Evolutionary conservation across 2,113 vertebrate genomes (phyloP).

Genomic region (Neodon shergylaensis): DNA sequence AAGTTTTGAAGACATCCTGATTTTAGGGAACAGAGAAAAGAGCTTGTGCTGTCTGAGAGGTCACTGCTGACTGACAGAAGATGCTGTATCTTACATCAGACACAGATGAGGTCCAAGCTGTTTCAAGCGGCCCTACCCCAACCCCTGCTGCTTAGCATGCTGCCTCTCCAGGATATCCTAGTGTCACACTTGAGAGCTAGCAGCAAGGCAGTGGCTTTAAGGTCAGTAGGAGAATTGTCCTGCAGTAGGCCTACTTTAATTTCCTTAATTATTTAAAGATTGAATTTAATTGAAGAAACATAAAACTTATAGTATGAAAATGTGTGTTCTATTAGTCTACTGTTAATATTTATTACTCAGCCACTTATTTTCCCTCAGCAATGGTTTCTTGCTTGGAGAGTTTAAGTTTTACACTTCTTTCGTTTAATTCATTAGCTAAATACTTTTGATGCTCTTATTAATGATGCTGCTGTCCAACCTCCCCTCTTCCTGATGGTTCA

Average conservation of each 20-base stretch:
- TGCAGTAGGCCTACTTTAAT: not conserved
- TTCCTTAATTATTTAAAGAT: not conserved
- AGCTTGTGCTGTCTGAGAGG: not conserved
- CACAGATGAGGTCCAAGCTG: not conserved
- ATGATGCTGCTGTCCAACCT: not conserved
- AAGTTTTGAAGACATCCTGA: not conserved
- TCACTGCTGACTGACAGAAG: not conserved
- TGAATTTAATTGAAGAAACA: not conserved
- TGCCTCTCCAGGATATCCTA: not conserved
- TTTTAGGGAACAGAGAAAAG: not conserved
- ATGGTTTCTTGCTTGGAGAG: not conserved
- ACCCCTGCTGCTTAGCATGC: not conserved
- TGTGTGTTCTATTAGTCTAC: not conserved
- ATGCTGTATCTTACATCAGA: not conserved
- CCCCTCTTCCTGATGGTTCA: not conserved
- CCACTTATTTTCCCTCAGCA: not conserved
- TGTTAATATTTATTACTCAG: conserved; percentile 7
- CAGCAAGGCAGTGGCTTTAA: not conserved
- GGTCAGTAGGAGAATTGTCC: not conserved
- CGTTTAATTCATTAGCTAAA: not conserved
- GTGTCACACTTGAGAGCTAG: not conserved
- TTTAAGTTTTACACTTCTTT: not conserved
- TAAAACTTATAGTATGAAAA: not conserved
- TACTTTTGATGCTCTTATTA: not conserved
- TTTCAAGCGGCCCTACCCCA: too few relatives aligned